These are phyloP conservation scores for Sphenopsis melanotis DNA, from an alignment of 2,797 vertebrate genomes.

Conservation along the genomic window DNA sequence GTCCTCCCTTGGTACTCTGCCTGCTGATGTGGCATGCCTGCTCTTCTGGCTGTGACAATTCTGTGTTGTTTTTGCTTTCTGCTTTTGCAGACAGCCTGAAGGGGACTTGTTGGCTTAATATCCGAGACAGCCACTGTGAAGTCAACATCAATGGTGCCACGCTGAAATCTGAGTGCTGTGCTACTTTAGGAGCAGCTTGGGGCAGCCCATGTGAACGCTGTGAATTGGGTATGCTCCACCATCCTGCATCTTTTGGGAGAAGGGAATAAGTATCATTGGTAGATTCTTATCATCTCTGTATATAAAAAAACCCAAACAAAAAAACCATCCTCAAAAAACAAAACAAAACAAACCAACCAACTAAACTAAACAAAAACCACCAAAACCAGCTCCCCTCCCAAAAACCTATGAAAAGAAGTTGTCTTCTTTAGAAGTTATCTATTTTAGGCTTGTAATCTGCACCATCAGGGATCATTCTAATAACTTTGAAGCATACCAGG, in stretches of 20 bases:
- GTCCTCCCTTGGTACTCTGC: background rate
- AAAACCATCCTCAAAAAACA: too few relatives aligned
- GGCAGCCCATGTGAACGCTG: conserved; percentile 81
- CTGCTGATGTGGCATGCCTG: background rate
- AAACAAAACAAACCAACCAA: background rate
- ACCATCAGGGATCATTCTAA: background rate
- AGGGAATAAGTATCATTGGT: background rate
- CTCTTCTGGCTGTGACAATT: background rate
- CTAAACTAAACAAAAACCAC: background rate
- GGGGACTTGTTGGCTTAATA: conserved; percentile 81
- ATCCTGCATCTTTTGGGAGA: background rate
- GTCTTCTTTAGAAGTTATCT: background rate
- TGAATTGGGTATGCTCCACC: conserved; percentile 70
- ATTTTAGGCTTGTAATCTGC: background rate
- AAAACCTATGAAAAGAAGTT: background rate
- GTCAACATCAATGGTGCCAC: conserved; percentile 81
- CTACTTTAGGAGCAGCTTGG: conserved; percentile 80
- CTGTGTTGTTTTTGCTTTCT: background rate
- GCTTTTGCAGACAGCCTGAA: conserved; percentile 74
- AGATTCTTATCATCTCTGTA: background rate
- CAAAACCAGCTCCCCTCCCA: accelerated
- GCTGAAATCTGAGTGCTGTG: conserved; percentile 81
- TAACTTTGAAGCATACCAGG: background rate
- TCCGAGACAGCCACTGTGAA: conserved; percentile 78
- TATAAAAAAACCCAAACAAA: accelerated